Evolutionary conservation across 2,113 vertebrate genomes (phyloP), one percentile per base, ranked within the genome.

Genomic region (Actinemys pallida): DNA sequence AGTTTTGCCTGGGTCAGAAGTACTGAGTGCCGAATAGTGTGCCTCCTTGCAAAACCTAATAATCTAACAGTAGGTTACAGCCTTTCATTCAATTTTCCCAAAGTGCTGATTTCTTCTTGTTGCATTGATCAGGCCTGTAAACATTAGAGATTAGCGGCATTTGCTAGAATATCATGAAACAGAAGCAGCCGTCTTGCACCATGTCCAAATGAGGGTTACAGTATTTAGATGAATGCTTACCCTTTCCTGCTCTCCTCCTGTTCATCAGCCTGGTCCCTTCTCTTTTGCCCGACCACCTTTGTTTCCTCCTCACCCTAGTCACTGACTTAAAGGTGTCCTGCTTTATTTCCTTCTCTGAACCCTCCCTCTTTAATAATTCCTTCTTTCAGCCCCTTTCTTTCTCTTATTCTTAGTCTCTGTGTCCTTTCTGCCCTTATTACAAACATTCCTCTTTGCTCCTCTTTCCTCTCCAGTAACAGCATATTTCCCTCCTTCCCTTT

Each of bases 401-500:
- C 17, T 17, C 45, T 11, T 54, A 86, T 14, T 19, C 27, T 45
- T 84, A 88, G 29, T 5, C 25, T 54, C 13, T 87, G 31, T 65
- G 24, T 25, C 53, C 25, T 84, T 90, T 29, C 42, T 35, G 1
- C 53, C 90, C 52, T 65, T 88, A 31, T 69, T 84, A 65, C 89
- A 84, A 89, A 76, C 49, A 84, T 69, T 52, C 17, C 47, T 86
- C 54, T 69, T 90, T 0, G 1, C 7, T 84, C 75, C 17, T 87
- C 0, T 22, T 49, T 90, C 88, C 20, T 90, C 13, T 1, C 1
- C 17, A 83, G 47, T n/a, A 19, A 25, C 4, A 52, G 2, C 0
- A 0, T 39, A 57, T 86, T 93, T 92, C 25, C 31, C 89, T 2
- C 22, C 79, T 47, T 3, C 56, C 8, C 20, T 76, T 92, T 83